phyloP scores from a whole-genome alignment of 2,797 vertebrate species.

The Pipistrellus nathusii region DNA sequence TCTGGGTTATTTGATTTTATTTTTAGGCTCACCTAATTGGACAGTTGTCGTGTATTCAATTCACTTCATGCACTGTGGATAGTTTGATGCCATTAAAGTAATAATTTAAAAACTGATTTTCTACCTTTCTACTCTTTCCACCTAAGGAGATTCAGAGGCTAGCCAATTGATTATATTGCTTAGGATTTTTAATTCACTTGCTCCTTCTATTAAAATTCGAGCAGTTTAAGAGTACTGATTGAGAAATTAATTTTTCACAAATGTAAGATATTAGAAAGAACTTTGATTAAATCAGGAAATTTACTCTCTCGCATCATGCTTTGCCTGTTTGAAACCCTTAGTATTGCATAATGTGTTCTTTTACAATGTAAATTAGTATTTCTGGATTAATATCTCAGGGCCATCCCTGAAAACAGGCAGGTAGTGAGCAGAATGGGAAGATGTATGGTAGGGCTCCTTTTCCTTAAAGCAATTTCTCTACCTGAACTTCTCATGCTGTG shows the following conservation, averaged over 20 bases:
- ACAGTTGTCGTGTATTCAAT: slow-evolving; percentile 46
- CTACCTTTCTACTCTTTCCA: slow-evolving; percentile 20
- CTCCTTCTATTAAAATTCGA: slow-evolving; percentile 27
- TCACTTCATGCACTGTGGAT: not conserved
- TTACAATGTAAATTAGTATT: not conserved
- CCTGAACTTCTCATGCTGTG: slow-evolving; percentile 18
- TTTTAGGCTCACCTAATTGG: slow-evolving; percentile 60
- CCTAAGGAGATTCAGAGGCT: slow-evolving; percentile 29
- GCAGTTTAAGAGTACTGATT: slow-evolving; percentile 28
- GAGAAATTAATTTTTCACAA: slow-evolving; percentile 49
- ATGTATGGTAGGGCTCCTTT: not conserved
- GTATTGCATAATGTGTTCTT: not conserved
- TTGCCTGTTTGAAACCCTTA: not conserved
- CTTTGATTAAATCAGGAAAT: slow-evolving; percentile 31
- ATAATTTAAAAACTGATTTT: slow-evolving; percentile 39
- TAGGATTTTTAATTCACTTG: not conserved
- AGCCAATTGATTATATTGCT: slow-evolving; percentile 2
- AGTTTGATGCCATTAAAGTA: slow-evolving; percentile 44
- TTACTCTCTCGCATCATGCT: not conserved
- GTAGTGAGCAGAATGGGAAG: not conserved
- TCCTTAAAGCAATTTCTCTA: not conserved
- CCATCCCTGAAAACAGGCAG: not conserved
- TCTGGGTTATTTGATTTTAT: slow-evolving; percentile 60
- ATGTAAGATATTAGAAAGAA: slow-evolving; percentile 49
- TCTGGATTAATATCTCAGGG: not conserved